Base-by-base conservation (phyloP, 2,797 vertebrate species). In the Coracias cyanogaster region DNA sequence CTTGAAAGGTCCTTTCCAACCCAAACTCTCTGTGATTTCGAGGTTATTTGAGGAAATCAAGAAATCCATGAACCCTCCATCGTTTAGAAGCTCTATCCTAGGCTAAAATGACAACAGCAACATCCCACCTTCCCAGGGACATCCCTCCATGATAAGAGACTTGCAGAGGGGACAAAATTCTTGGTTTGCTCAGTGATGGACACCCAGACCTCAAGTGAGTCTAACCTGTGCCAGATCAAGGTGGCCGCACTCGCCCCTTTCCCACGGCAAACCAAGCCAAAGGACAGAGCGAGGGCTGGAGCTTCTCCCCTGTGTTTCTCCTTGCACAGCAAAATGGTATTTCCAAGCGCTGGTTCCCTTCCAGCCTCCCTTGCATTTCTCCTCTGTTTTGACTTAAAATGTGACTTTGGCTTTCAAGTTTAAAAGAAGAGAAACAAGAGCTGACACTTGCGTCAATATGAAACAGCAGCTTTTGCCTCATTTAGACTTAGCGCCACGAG, bases 361-460 rank as follows among this genome's bases (percentile, higher is more conserved):
- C 93, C 95, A 94, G 41, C 54, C 79, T 29, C 69, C 26, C n/a
- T 74, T 20, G 31, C 65, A 43, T 31, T 86, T 93, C 79, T 92
- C 62, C 81, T 87, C 83, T 39, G 66, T 70, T 90, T 90, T 74
- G 76, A 57, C 74, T 92, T 69, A 78, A 85, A 92, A 78, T 82
- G 80, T 95, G 92, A 74, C 83, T 93, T 90, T 90, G 80, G 86
- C 83, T 92, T 94, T 93, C 90, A 78, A 79, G 79, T 90, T 55
- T 26, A 73, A 58, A 48, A 29, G 90, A 69, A 85, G 90, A 84
- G 83, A 95, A 90, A 94, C 43, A 25, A 57, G 83, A 92, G 90
- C 82, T 93, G 90, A 92, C 83, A 74, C 58, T 74, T 70, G 48
- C 43, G 15, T 79, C 66, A 61, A 82, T 88, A 79, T 7, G 43